A percentile compares a stretch with the other conserved stretches of the same genome.
Conservation (phyloP, 1,140 invertebrate genomes). For the Parasteatoda tepidariorum region DNA sequence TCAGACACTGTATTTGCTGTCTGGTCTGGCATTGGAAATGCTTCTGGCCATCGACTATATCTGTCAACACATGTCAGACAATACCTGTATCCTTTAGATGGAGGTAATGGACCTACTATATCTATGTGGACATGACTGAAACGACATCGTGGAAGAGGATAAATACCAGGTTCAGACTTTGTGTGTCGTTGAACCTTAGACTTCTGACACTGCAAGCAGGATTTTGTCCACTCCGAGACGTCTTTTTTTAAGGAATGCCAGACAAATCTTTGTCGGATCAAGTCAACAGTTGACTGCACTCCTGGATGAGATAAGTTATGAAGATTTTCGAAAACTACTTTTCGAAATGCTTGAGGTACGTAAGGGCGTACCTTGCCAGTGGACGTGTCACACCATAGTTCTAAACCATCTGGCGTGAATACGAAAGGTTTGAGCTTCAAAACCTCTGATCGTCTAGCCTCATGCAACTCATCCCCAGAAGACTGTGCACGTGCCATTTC, state of each 20-base stretch:
- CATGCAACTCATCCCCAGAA: neutral
- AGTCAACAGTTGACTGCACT: too few relatives aligned
- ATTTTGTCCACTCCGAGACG: neutral
- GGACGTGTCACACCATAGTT: neutral
- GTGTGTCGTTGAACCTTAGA: neutral
- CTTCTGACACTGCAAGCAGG: neutral
- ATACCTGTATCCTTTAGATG: neutral
- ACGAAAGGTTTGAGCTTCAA: neutral
- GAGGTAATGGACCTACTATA: neutral
- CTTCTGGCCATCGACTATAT: conserved; percentile 67
- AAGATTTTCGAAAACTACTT: too few relatives aligned
- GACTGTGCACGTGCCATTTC: neutral
- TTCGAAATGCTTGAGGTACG: too few relatives aligned
- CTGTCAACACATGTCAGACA: conserved; percentile 54
- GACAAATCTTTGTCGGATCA: neutral
- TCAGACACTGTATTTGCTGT: conserved; percentile 66
- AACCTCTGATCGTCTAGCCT: neutral
- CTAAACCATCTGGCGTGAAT: neutral
- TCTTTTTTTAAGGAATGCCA: neutral
- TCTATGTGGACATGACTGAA: conserved; percentile 1
- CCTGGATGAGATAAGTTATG: too few relatives aligned
- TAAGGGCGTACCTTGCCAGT: neutral
- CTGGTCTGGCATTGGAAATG: conserved; percentile 67
- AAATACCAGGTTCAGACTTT: neutral
- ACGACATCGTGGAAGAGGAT: neutral